Conservation (phyloP, 1,140 invertebrate species). For the Physella acuta region DNA sequence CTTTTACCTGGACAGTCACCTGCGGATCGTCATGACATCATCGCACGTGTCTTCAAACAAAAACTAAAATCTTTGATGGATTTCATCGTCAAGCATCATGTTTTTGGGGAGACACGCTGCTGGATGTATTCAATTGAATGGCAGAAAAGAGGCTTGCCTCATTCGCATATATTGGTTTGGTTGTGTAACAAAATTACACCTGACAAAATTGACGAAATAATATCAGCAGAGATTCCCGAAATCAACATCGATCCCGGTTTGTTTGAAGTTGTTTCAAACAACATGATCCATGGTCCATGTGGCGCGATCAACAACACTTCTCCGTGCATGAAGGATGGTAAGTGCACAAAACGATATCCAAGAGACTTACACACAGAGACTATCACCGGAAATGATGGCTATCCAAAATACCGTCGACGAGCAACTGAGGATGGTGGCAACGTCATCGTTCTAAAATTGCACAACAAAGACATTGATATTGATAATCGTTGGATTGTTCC, state of each 20-base stretch:
- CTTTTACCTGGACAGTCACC: constrained; percentile 45
- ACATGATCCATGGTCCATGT: constrained; percentile 43
- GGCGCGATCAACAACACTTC: constrained; percentile 28
- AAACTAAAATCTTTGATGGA: constrained; percentile 57
- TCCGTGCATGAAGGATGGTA: constrained; percentile 39
- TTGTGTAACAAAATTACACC: constrained; percentile 33
- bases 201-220: not conserved
- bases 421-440: not conserved
- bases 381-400: constrained; percentile 48
- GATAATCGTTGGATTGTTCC: constrained; percentile 38
- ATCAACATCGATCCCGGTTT: constrained; percentile 15
- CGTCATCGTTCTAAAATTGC: constrained; percentile 10
- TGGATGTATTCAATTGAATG: constrained; percentile 60
- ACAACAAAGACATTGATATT: constrained; percentile 6
- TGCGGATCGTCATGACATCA: constrained; percentile 58
- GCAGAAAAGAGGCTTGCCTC: constrained; percentile 63
- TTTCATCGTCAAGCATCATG: constrained; percentile 6
- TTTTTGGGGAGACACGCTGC: not conserved
- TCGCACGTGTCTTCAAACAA: constrained; percentile 61
- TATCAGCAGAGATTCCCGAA: constrained; percentile 1
- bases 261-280: constrained; percentile 23
- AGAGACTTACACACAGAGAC: not conserved
- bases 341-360: not conserved
- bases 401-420: constrained; percentile 54
- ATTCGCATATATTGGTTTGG: constrained; percentile 63